These are phyloP conservation scores for Uloborus plumipes DNA, from an alignment of 2,888 invertebrate species.

Conservation along the genomic window DNA sequence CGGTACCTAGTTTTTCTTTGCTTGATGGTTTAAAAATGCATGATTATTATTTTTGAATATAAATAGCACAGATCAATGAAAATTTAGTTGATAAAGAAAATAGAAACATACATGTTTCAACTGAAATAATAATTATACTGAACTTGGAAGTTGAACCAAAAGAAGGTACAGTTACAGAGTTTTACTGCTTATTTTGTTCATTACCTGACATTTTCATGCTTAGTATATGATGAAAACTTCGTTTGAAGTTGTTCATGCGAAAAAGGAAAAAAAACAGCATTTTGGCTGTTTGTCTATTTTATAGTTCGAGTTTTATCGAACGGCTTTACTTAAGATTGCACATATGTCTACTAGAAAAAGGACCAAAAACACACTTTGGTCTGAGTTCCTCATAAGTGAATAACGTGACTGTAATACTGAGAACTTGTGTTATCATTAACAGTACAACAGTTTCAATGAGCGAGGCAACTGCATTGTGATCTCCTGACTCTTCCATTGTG, in stretches of 20 bases:
- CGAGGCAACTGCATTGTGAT: slow-evolving; percentile 18
- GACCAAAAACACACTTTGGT: slow-evolving; percentile 28
- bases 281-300: slow-evolving; percentile 3
- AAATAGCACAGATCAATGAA: no score
- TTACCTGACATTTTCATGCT: no score
- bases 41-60: no score
- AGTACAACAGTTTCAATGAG: slow-evolving; percentile 4
- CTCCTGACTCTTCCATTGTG: background rate
- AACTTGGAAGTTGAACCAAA: no score
- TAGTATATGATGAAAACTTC: slow-evolving; percentile 52
- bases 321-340: slow-evolving; percentile 40
- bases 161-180: no score
- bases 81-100: no score
- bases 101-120: no score
- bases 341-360: slow-evolving; percentile 17
- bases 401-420: background rate
- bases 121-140: no score
- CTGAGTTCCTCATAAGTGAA: slow-evolving; percentile 42
- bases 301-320: slow-evolving; percentile 63
- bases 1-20: no score
- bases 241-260: slow-evolving; percentile 44
- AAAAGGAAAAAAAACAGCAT: slow-evolving; percentile 45
- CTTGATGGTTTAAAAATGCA: no score
- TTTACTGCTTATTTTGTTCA: no score
- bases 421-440: slow-evolving; percentile 10